Evolutionary conservation across 2,888 invertebrate genomes (phyloP), one percentile per base, ranked within the genome.

Genomic region (Ferrisia virgata): DNA sequence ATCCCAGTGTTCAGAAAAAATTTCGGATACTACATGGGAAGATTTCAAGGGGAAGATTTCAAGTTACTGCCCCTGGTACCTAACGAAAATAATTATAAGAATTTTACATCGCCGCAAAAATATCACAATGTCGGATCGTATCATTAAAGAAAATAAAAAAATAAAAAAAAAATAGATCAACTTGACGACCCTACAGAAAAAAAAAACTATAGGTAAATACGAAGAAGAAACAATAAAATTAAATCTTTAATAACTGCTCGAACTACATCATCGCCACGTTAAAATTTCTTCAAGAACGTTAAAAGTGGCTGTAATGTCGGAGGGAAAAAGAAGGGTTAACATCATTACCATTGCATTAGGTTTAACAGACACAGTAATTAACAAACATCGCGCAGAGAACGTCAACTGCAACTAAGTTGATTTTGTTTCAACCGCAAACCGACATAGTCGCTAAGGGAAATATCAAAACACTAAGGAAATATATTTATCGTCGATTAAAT

Each of bases 311-410:
- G 13, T 72, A 72, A 72, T 72, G 33, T 72, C 33, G 22, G n/a
- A 72, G 31, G 72, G 33, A 72, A 72, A 72, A 72, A 33, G 72
- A 72, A 72, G 72, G 72, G 72, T 72, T 72, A 72, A 72, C 72
- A 72, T 72, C 72, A 72, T 72, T 72, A 72, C 72, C 72, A 72
- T 72, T 72, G 72, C 72, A 72, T 72, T 72, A 72, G 72, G 72
- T 72, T 72, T 72, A 72, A 72, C 72, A 72, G 72, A 72, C 72
- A 33, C 33, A 33, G 72, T 33, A 72, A 72, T 72, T 72, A 72
- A 72, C 31, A 33, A 72, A 33, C 72, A 72, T 72, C 72, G 72
- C 33, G 33, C n/a, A 33, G 72, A 72, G 33, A 72, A 72, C 72
- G 72, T 72, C 72, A 72, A 72, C 33, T 72, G 33, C 72, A 72